phyloP scores from a whole-genome alignment of 1,140 invertebrate genomes.

The Ceratina australensis region DNA sequence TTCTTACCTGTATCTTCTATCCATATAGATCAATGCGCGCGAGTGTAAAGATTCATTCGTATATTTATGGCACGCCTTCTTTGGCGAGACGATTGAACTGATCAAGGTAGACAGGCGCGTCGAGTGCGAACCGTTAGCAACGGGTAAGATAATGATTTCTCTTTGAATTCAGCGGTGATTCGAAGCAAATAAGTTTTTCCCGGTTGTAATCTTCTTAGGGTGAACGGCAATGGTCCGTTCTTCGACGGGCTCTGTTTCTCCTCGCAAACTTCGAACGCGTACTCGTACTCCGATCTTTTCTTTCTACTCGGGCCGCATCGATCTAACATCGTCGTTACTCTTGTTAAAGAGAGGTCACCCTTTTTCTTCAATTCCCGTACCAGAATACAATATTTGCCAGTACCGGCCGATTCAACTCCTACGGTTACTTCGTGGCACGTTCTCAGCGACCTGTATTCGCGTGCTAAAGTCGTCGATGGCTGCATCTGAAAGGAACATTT shows the following conservation, averaged over 20 bases:
- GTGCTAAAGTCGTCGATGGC: slow-evolving; percentile 66
- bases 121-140: slow-evolving; percentile 66
- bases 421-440: slow-evolving; percentile 73
- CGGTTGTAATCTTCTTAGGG: slow-evolving; percentile 67
- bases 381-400: slow-evolving; percentile 71
- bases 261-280: slow-evolving; percentile 68
- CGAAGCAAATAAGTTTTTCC: slow-evolving; percentile 71
- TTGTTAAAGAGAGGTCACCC: slow-evolving; percentile 52
- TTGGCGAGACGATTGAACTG: not conserved
- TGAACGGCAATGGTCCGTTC: slow-evolving; percentile 68
- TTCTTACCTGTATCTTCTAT: no score
- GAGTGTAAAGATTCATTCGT: not conserved
- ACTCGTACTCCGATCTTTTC: slow-evolving; percentile 70
- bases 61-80: slow-evolving; percentile 12
- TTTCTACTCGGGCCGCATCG: slow-evolving; percentile 71
- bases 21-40: no score
- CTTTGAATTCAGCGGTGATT: slow-evolving; percentile 70
- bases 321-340: slow-evolving; percentile 65
- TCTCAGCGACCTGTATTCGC: slow-evolving; percentile 70
- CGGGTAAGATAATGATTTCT: slow-evolving; percentile 71
- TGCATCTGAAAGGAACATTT: slow-evolving; percentile 55
- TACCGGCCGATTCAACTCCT: slow-evolving; percentile 70
- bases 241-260: slow-evolving; percentile 66
- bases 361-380: slow-evolving; percentile 68
- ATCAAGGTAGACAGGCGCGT: slow-evolving; percentile 58